Conservation (phyloP, 2,888 invertebrate species). For the Mantis religiosa region DNA sequence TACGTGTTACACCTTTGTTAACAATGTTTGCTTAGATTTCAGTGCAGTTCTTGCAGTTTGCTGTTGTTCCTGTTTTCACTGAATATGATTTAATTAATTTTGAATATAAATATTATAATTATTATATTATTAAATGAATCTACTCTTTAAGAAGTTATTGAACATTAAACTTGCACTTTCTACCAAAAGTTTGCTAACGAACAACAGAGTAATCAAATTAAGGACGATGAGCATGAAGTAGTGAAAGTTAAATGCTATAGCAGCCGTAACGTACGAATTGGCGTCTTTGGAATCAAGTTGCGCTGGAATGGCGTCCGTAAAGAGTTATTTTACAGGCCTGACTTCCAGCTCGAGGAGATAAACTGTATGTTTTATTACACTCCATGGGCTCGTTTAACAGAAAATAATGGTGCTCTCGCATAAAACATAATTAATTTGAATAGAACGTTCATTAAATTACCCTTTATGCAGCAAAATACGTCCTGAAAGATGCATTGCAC, state of each 20-base stretch:
- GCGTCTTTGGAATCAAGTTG: background rate
- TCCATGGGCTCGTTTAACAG: background rate
- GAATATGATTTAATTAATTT: too few species aligned
- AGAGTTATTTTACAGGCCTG: background rate
- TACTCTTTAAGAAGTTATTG: too few species aligned
- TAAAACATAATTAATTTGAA: background rate
- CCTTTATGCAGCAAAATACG: background rate
- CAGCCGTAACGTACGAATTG: background rate
- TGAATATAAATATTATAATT: too few species aligned
- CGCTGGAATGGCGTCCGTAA: background rate
- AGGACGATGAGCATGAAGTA: too few species aligned
- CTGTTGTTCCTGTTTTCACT: too few species aligned
- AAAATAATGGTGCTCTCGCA: background rate
- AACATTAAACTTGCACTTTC: too few species aligned
- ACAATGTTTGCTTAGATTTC: too few species aligned
- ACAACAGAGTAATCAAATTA: too few species aligned
- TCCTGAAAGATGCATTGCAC: background rate
- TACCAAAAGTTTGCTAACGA: too few species aligned
- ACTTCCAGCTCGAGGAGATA: background rate
- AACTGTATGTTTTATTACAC: background rate
- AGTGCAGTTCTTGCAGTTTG: too few species aligned
- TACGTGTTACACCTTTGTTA: too few species aligned
- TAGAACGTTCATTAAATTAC: background rate
- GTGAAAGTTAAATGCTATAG: background rate
- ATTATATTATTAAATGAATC: too few species aligned